These are phyloP conservation scores for Strigops habroptila DNA, from an alignment of 2,113 vertebrate species.

Conservation along the genomic window DNA sequence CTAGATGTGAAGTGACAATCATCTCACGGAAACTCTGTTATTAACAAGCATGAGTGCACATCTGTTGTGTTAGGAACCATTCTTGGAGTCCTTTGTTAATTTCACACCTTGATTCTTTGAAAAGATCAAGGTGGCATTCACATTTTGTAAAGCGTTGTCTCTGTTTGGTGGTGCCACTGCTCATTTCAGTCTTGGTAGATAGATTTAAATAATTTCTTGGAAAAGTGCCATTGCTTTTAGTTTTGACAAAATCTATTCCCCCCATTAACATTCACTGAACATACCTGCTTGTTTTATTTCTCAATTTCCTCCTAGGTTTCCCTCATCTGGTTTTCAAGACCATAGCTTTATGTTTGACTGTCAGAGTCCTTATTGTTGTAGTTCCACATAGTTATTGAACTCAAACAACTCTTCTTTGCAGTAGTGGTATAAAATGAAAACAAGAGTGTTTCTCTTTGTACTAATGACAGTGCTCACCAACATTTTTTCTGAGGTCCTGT, in stretches of 20 bases:
- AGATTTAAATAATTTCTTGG: background rate
- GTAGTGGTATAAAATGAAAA: background rate
- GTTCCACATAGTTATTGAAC: background rate
- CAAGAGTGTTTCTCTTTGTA: background rate
- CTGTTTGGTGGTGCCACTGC: background rate
- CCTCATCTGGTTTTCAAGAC: background rate
- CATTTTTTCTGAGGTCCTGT: background rate
- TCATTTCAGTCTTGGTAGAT: background rate
- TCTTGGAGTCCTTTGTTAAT: background rate
- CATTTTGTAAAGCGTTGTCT: background rate
- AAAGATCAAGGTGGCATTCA: background rate
- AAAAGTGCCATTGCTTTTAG: background rate
- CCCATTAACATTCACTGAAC: background rate
- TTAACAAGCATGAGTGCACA: background rate
- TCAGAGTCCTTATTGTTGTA: background rate
- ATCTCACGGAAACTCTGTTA: background rate
- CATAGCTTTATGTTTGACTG: background rate
- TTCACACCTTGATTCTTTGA: constrained; percentile 4
- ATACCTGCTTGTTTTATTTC: background rate
- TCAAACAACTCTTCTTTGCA: background rate
- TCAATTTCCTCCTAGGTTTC: background rate
- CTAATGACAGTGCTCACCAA: rapidly evolving
- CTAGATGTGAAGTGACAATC: constrained; percentile 3
- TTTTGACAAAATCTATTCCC: background rate
- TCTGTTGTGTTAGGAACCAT: background rate